phyloP scores from a whole-genome alignment of 2,888 invertebrate genomes.

The Allophyes oxyacanthae region DNA sequence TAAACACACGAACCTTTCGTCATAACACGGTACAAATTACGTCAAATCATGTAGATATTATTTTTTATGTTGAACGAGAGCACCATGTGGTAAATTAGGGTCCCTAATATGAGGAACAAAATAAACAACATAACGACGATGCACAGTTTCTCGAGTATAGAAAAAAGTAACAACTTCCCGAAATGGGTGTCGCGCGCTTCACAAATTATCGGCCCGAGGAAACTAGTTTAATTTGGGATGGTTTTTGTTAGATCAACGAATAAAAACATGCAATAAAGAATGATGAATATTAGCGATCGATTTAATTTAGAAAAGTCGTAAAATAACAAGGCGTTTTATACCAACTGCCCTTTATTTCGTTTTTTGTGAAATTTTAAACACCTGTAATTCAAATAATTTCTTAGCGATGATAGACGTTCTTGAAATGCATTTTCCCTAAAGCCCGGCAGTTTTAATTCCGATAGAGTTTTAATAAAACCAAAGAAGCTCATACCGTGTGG shows the following conservation, averaged over 20 bases:
- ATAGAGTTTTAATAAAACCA: slow-evolving; percentile 36
- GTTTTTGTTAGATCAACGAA: slow-evolving; percentile 42
- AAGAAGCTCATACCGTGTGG: slow-evolving; percentile 13
- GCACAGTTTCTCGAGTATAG: slow-evolving; percentile 66
- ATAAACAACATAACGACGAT: slow-evolving; percentile 83
- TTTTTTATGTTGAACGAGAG: slow-evolving; percentile 78
- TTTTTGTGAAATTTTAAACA: slow-evolving; percentile 15
- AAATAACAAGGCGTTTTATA: slow-evolving; percentile 20
- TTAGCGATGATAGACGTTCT: slow-evolving; percentile 6
- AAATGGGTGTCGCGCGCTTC: slow-evolving; percentile 74
- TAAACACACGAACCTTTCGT: slow-evolving; percentile 84
- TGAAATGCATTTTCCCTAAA: slow-evolving; percentile 42
- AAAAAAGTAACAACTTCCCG: slow-evolving; percentile 76
- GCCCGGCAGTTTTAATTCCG: slow-evolving; percentile 43
- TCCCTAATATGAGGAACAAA: slow-evolving; percentile 76
- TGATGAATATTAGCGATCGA: slow-evolving; percentile 53
- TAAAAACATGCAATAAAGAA: slow-evolving; percentile 45
- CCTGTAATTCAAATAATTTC: slow-evolving; percentile 12
- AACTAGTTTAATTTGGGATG: slow-evolving; percentile 65
- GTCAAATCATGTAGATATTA: slow-evolving; percentile 85
- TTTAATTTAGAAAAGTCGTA: slow-evolving; percentile 43
- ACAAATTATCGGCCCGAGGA: slow-evolving; percentile 71
- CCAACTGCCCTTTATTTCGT: slow-evolving; percentile 21
- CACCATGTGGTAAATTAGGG: slow-evolving; percentile 87
- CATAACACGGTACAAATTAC: slow-evolving; percentile 85